A percentile compares a stretch with the other conserved stretches of the same genome.
Conservation (phyloP, 64 coral and sea anemone species). For the Platygyra sinensis region DNA sequence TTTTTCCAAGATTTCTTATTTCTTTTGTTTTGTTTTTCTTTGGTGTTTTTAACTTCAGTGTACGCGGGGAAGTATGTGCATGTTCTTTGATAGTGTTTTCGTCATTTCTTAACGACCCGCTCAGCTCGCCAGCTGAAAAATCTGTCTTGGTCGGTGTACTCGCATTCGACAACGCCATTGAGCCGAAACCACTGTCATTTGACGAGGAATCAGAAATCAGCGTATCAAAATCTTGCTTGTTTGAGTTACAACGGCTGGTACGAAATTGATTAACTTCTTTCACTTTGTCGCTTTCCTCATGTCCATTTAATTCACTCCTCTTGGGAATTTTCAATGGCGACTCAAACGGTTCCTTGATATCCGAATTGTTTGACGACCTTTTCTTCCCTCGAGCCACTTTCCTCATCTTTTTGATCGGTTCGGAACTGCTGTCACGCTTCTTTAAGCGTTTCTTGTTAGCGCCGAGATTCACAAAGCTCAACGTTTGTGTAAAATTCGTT, state of each 20-base stretch:
- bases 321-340: constrained; percentile 56
- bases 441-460: constrained; percentile 3
- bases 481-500: constrained; percentile 1
- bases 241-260: neutral
- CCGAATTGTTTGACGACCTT: constrained; percentile 12
- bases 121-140: constrained; percentile 41
- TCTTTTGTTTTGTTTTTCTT: constrained; percentile 21
- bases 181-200: constrained; percentile 86
- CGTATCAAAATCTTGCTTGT: constrained; percentile 17
- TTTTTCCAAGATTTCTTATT: constrained; percentile 5
- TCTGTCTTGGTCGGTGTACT: constrained; percentile 40
- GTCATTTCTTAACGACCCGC: constrained; percentile 21
- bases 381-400: constrained; percentile 34
- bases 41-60: constrained; percentile 31
- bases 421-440: constrained; percentile 24
- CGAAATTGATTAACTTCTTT: constrained; percentile 1
- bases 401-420: neutral
- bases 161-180: constrained; percentile 57
- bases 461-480: neutral
- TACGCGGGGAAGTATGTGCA: constrained; percentile 20
- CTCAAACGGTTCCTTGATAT: constrained; percentile 10
- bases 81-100: constrained; percentile 11
- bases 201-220: constrained; percentile 91
- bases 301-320: constrained; percentile 1
- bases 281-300: neutral